These are phyloP conservation scores for Drosophila putrida DNA, from an alignment of 2,888 invertebrate species.

Conservation along the genomic window DNA sequence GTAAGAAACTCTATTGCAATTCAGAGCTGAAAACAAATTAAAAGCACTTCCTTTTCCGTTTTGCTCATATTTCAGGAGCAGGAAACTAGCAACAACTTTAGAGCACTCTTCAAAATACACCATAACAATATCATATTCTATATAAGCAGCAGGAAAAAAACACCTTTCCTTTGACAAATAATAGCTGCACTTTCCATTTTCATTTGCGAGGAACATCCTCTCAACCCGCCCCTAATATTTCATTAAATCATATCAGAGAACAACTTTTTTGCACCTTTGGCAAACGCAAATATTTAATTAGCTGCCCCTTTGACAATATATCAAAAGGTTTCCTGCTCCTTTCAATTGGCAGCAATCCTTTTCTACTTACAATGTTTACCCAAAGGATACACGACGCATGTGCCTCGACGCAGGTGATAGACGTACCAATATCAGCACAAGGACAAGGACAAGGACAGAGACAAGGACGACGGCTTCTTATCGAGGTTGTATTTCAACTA, in stretches of 20 bases:
- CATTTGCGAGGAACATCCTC: conserved; percentile 48
- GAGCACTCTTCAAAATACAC: not conserved
- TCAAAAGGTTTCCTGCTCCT: conserved; percentile 53
- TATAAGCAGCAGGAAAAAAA: conserved; percentile 11
- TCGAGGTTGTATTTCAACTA: conserved; percentile 59
- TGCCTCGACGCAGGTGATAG: conserved; percentile 73
- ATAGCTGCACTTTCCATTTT: conserved; percentile 35
- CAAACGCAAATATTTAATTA: conserved; percentile 75
- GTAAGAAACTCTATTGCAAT: too few species aligned
- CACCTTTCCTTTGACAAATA: conserved; percentile 62
- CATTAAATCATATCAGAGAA: conserved; percentile 60
- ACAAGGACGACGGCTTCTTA: conserved; percentile 63
- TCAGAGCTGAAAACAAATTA: too few species aligned
- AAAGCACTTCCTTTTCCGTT: conserved; percentile 1
- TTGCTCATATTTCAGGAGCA: conserved; percentile 27
- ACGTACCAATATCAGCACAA: conserved; percentile 36
- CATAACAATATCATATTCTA: conserved; percentile 42
- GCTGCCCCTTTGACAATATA: conserved; percentile 58
- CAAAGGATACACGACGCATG: conserved; percentile 68
- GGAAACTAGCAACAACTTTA: not conserved
- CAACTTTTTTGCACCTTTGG: conserved; percentile 66
- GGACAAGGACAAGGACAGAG: conserved; percentile 8
- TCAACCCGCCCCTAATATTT: conserved; percentile 69
- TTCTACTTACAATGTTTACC: conserved; percentile 57
- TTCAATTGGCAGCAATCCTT: conserved; percentile 64